Conservation (phyloP, 2,797 vertebrate genomes). For the Gymnothorax reevesii region DNA sequence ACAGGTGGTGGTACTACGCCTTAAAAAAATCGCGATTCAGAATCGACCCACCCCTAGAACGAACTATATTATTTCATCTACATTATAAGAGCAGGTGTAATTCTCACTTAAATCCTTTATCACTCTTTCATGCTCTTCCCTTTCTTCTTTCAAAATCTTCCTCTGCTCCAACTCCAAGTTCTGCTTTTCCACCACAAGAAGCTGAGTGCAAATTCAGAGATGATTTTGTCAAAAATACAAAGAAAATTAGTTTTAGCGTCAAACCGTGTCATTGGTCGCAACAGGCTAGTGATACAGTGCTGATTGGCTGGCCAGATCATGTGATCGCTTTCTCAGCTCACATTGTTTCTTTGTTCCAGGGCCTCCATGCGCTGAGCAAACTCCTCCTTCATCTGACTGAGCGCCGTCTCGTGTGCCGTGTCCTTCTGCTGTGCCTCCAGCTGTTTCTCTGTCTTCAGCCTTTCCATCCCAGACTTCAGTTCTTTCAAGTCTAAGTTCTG, state of each 20-base stretch:
- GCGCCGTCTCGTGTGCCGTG: conserved; percentile 84
- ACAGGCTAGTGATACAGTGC: not conserved
- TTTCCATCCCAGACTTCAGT: conserved; percentile 82
- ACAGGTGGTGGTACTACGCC: too few species aligned
- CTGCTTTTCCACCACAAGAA: conserved; percentile 79
- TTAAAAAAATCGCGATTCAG: too few species aligned
- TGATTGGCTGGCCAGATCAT: not conserved
- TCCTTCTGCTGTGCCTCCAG: conserved; percentile 87
- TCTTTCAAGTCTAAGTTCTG: conserved; percentile 84
- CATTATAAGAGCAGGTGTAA: not conserved
- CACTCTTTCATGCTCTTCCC: conserved; percentile 73
- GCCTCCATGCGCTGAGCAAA: conserved; percentile 80
- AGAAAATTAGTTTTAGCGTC: not conserved
- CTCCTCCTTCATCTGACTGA: conserved; percentile 81
- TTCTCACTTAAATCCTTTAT: conserved; percentile 76
- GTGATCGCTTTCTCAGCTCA: conserved; percentile 48
- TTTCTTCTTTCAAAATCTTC: conserved; percentile 63
- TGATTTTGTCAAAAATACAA: not conserved
- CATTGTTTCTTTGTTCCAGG: conserved; percentile 82
- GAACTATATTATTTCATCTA: too few species aligned
- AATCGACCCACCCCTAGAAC: too few species aligned
- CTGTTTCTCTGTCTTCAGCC: conserved; percentile 87
- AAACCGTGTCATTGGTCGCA: not conserved
- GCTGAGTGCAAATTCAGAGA: conserved; percentile 59
- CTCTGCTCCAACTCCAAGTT: conserved; percentile 69